phyloP scores from a whole-genome alignment of 2,888 invertebrate genomes.

The Cataglyphis altisquamis region DNA sequence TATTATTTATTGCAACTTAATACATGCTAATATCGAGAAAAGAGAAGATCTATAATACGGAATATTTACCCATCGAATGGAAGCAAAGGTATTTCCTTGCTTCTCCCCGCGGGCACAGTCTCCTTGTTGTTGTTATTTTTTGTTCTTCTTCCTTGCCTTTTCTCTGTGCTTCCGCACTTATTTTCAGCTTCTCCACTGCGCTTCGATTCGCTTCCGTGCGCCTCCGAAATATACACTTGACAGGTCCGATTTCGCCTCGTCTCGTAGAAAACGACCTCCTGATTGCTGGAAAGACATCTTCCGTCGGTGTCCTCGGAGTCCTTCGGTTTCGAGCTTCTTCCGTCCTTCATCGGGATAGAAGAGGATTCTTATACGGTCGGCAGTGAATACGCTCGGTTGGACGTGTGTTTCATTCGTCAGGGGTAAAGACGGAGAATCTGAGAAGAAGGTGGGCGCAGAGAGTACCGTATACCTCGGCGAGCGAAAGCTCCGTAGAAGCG shows the following conservation, averaged over 20 bases:
- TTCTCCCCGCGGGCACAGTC: conserved; percentile 23
- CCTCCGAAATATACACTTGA: conserved; percentile 57
- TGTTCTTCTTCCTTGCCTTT: conserved; percentile 12
- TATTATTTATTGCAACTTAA: conserved; percentile 12
- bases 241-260: conserved; percentile 75
- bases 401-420: conserved; percentile 52
- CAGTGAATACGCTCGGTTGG: conserved; percentile 63
- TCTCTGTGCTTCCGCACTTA: conserved; percentile 25
- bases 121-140: conserved; percentile 27
- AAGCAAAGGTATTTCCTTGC: conserved; percentile 67
- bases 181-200: conserved; percentile 51
- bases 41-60: conserved; percentile 36
- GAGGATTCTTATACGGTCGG: conserved; percentile 61
- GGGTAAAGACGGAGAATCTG: conserved; percentile 37
- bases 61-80: conserved; percentile 48
- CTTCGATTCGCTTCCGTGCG: conserved; percentile 59
- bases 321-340: conserved; percentile 53
- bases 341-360: conserved; percentile 21
- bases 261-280: conserved; percentile 76
- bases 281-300: conserved; percentile 74
- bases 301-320: conserved; percentile 54
- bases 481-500: conserved; percentile 43
- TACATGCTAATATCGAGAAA: conserved; percentile 38
- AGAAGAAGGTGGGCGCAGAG: conserved; percentile 33
- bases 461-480: conserved; percentile 47